Percentiles rank a stretch among this genome's conserved stretches.
Evolutionary conservation across 2,888 invertebrate species (phyloP).

Genomic region (Archips xylosteana): DNA sequence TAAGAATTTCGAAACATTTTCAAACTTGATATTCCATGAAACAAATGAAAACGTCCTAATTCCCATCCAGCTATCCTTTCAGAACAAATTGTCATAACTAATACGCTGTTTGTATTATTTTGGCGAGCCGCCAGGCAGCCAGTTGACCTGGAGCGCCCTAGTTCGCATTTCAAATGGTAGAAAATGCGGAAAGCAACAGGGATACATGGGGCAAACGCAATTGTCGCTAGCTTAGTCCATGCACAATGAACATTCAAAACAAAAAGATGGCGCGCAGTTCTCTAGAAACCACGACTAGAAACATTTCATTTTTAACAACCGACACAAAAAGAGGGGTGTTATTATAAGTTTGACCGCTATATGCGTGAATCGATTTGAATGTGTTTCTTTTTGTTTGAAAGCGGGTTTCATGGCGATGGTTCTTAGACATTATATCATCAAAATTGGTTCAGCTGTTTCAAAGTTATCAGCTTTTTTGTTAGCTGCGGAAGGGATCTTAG

Average conservation of each 20-base stretch:
- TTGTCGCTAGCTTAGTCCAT: not conserved
- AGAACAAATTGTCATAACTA: slow-evolving; percentile 42
- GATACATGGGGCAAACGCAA: not conserved
- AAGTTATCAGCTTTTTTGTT: too few species aligned
- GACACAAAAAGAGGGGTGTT: too few species aligned
- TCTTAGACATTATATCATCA: too few species aligned
- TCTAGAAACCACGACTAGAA: too few species aligned
- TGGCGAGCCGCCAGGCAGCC: slow-evolving; percentile 27
- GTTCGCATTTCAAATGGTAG: slow-evolving; percentile 30
- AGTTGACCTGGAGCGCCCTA: slow-evolving; percentile 28
- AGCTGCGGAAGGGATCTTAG: too few species aligned
- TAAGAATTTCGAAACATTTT: too few species aligned
- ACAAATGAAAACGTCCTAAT: slow-evolving; percentile 30
- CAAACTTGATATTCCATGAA: slow-evolving; percentile 5
- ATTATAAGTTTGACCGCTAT: too few species aligned
- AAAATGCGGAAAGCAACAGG: slow-evolving; percentile 37
- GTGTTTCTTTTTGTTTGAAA: too few species aligned
- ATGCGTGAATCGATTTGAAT: too few species aligned
- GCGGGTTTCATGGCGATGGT: too few species aligned
- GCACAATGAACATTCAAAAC: not conserved
- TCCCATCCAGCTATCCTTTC: slow-evolving; percentile 29
- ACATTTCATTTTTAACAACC: too few species aligned
- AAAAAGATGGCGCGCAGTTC: not conserved
- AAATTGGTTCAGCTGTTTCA: too few species aligned
- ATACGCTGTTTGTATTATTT: slow-evolving; percentile 40